phyloP scores from a whole-genome alignment of 2,113 vertebrate species.

The Brienomyrus brachyistius region DNA sequence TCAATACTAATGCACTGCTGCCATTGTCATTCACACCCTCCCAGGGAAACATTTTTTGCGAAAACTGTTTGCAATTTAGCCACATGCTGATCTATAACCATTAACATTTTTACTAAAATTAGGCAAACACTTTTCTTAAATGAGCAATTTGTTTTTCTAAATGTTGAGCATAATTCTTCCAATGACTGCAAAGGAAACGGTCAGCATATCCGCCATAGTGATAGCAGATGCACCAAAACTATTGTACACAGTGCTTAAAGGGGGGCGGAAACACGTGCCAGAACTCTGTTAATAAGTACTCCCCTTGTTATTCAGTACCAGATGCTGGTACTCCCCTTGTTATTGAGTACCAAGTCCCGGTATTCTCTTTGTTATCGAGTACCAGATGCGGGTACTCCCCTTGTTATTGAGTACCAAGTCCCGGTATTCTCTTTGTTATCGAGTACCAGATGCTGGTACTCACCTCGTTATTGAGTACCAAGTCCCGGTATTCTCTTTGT shows the following conservation, averaged over 20 bases:
- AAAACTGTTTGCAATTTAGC: not conserved
- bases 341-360: no score
- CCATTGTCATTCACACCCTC: not conserved
- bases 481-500: not conserved
- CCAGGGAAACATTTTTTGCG: not conserved
- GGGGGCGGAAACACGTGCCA: not conserved
- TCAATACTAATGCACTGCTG: not conserved
- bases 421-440: not conserved
- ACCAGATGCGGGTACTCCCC: no score
- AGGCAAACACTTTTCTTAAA: not conserved
- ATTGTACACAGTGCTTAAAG: not conserved
- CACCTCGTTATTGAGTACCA: not conserved
- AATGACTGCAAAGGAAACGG: not conserved
- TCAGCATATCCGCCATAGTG: not conserved
- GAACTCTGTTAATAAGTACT: not conserved
- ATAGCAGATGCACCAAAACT: not conserved
- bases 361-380: no score
- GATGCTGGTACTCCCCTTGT: no score
- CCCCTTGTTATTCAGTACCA: not conserved
- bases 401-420: no score
- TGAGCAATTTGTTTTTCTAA: not conserved
- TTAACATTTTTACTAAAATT: not conserved
- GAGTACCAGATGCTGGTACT: not conserved
- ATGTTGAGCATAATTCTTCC: not conserved
- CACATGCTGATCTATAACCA: not conserved